Evolutionary conservation across 2,113 vertebrate genomes (phyloP), one percentile per base, ranked within the genome.

Genomic region (Collichthys lucidus): DNA sequence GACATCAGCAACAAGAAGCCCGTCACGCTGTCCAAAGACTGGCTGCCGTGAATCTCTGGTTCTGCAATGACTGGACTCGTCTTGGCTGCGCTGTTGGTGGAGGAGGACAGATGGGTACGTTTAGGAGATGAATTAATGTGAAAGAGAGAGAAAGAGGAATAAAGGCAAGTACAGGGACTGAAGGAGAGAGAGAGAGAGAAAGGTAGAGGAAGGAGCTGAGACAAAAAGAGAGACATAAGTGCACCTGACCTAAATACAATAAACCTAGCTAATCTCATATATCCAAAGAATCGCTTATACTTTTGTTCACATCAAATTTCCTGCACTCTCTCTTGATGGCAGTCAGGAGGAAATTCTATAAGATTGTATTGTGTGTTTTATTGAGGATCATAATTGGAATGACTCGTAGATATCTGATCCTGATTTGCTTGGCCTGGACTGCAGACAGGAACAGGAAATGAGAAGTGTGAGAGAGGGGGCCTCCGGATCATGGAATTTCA

Each of bases 1-100:
- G 98, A 99, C 97, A 99, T 97, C 50, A 99, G 95, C 85, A 99
- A 90, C 87, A 99, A 92, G 92, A 99, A 99, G 53, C 98, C 98
- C 0, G 96, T 97, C 79, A 98, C 96, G 0, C 94, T 95, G 0
- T 99, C 98, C 94, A 99, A 82, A 0, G 95, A 94, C 68, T 97
- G 97, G 29, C 96, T 96, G 4, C 96, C 96, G 0, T 98, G 97
- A 84, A 99, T 96, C 93, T 99, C 98, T 0, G 98, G 98, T 86
- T 99, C 98, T 0, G 98, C 95, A 24, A 97, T 96, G 89, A 99
- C 93, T 0, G 98, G 98, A 79, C 94, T 97, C 3, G 96, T 92
- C 92, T 98, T 99, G 80, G 98, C 97, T 17, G 94, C 78, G 5
- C 98, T 99, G 84, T 56, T 5, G 44, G 65, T 3, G 22, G 53